These are phyloP conservation scores for Amblyjoppa proteus DNA, from an alignment of 2,888 invertebrate genomes.

Conservation along the genomic window DNA sequence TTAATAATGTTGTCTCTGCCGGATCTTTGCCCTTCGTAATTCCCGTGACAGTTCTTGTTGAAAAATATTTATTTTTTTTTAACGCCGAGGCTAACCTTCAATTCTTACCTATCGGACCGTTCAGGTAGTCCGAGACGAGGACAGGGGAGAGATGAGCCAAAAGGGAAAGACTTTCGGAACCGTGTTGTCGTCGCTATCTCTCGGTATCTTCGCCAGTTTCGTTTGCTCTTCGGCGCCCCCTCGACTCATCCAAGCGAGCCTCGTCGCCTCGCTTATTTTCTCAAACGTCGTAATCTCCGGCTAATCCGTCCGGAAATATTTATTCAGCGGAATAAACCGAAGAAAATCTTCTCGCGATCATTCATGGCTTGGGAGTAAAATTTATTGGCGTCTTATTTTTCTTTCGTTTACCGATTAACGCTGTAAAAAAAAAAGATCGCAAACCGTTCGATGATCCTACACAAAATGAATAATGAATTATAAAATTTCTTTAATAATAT, in stretches of 20 bases:
- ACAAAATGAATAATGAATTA: neutral
- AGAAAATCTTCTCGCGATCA: slow-evolving; percentile 15
- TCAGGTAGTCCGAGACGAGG: slow-evolving; percentile 39
- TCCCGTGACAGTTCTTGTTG: slow-evolving; percentile 10
- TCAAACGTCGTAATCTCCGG: slow-evolving; percentile 60
- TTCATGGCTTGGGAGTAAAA: neutral
- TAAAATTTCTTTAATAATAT: neutral
- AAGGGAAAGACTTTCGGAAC: slow-evolving; percentile 14
- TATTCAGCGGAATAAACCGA: slow-evolving; percentile 33
- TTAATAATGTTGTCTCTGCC: slow-evolving; percentile 9
- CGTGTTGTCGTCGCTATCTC: slow-evolving; percentile 20
- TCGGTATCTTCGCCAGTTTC: slow-evolving; percentile 19
- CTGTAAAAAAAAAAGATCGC: neutral
- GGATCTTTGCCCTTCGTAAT: slow-evolving; percentile 30
- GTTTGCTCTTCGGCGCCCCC: slow-evolving; percentile 56
- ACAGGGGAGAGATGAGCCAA: slow-evolving; percentile 11
- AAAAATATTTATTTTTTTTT: slow-evolving; percentile 37
- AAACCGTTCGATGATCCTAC: neutral
- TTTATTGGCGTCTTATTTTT: neutral
- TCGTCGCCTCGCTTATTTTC: slow-evolving; percentile 37
- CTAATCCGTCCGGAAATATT: slow-evolving; percentile 62
- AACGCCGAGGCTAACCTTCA: slow-evolving; percentile 46
- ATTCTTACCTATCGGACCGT: slow-evolving; percentile 30
- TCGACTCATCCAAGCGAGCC: slow-evolving; percentile 24
- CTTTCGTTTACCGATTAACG: neutral